A percentile compares a stretch with the other conserved stretches of the same genome.
These are phyloP conservation scores for Rhyacichthys aspro DNA, from an alignment of 2,797 vertebrate species.

Conservation along the genomic window DNA sequence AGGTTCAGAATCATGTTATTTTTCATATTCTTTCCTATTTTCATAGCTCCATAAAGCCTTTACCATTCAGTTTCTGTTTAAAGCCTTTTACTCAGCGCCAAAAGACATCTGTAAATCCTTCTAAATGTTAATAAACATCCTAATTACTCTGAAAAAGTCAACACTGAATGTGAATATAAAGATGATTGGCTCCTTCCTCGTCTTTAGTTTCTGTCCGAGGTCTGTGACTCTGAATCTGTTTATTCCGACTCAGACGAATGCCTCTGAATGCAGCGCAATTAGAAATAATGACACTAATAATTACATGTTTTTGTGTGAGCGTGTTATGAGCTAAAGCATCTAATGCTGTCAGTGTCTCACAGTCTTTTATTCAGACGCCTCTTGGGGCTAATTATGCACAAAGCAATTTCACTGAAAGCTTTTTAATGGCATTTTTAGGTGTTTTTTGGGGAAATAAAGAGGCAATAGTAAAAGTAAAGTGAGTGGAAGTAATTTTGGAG, in stretches of 20 bases:
- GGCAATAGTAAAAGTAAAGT: no score
- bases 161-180: no score
- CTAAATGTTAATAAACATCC: neutral
- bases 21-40: no score
- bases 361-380: neutral
- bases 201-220: no score
- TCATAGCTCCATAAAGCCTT: no score
- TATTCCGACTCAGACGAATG: neutral
- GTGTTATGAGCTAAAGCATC: neutral
- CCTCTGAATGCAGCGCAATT: slow-evolving; percentile 1
- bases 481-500: neutral
- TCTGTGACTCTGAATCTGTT: slow-evolving; percentile 1
- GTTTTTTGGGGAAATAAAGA: no score
- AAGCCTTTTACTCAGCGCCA: no score
- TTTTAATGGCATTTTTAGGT: neutral
- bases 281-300: slow-evolving; percentile 1
- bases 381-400: neutral
- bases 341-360: neutral
- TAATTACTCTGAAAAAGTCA: neutral
- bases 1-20: no score
- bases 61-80: no score
- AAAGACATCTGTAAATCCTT: neutral
- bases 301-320: slow-evolving; percentile 3
- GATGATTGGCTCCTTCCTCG: neutral
- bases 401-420: neutral